Evolutionary conservation across 2,797 vertebrate species (phyloP), one percentile per base, ranked within the genome.

Genomic region (Lindbergichthys nudifrons): DNA sequence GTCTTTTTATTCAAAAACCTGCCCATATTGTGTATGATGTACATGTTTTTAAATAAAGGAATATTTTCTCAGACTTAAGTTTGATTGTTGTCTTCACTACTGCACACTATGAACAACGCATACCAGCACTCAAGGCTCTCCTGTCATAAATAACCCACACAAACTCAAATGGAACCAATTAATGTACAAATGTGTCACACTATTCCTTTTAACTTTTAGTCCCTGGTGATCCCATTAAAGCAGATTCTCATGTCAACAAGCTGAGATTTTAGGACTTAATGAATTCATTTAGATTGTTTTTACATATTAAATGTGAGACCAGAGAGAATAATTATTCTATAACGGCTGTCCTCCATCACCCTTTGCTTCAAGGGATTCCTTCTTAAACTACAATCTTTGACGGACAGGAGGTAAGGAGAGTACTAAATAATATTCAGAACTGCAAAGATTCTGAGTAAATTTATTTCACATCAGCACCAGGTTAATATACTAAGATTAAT

Each of bases 11-110:
- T 2, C 18, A 59, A 23, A 65, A 62, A 36, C 2, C 11, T 65
- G 42, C 57, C 46, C 15, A 10, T 9, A 56, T 59, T 50, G 41
- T 58, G 15, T 57, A 1, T 19, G 10, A 63, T 51, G 14, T 62
- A 0, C 13, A 23, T 54, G 56, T 62, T 62, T 39, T 18, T 19
- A 41, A 88, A 82, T 83, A 86, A 89, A 89, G 59, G 82, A 71
- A 65, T 67, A 56, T 77, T 73, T 58, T 60, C 47, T 54, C 36
- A 19, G 41, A 65, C 54, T 61, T 48, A 0, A 10, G 21, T 8
- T 26, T 77, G 76, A 53, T 74, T 79, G n/a, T 59, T 71, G 41
- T 75, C 39, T 8, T 62, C 48, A 36, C 39, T 65, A 26, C 45
- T 50, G 19, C 59, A 80, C 19, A 46, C 52, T 45, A 3, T 64